Conservation (phyloP, 2,888 invertebrate species). For the Tenthredo amoena region DNA sequence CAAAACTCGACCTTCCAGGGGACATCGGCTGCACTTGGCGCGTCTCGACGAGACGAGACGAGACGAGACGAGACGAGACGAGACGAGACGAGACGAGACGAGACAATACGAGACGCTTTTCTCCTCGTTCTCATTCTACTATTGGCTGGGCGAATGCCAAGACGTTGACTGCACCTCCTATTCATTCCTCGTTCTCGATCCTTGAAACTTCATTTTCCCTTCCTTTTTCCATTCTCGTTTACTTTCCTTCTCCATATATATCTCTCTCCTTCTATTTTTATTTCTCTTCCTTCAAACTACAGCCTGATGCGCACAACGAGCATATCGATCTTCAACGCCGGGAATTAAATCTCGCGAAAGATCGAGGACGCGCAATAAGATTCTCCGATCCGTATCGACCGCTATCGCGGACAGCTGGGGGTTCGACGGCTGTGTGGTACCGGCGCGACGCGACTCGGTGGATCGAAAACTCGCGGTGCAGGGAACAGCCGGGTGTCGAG, state of each 20-base stretch:
- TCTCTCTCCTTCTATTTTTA: background rate
- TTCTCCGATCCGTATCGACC: slow-evolving; percentile 25
- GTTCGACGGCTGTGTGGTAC: background rate
- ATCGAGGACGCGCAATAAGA: background rate
- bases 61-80: background rate
- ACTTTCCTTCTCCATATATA: too few relatives aligned
- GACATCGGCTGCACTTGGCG: slow-evolving; percentile 39
- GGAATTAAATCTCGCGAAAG: background rate
- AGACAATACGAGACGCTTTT: background rate
- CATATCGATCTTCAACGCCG: background rate
- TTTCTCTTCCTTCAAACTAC: background rate
- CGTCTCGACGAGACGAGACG: background rate
- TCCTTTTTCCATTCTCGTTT: background rate
- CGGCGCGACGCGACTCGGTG: background rate
- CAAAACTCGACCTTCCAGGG: slow-evolving; percentile 45
- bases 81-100: background rate
- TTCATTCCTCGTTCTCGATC: slow-evolving; percentile 25
- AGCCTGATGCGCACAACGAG: background rate
- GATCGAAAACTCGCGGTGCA: slow-evolving; percentile 11
- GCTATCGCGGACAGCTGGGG: slow-evolving; percentile 13
- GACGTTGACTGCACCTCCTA: slow-evolving; percentile 3
- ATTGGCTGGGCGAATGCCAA: slow-evolving; percentile 30
- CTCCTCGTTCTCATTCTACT: slow-evolving; percentile 28
- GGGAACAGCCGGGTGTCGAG: slow-evolving; percentile 42
- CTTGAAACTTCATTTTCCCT: slow-evolving; percentile 10